These are phyloP conservation scores for Ceratina calcarata DNA, from an alignment of 1,140 invertebrate species.

Conservation along the genomic window DNA sequence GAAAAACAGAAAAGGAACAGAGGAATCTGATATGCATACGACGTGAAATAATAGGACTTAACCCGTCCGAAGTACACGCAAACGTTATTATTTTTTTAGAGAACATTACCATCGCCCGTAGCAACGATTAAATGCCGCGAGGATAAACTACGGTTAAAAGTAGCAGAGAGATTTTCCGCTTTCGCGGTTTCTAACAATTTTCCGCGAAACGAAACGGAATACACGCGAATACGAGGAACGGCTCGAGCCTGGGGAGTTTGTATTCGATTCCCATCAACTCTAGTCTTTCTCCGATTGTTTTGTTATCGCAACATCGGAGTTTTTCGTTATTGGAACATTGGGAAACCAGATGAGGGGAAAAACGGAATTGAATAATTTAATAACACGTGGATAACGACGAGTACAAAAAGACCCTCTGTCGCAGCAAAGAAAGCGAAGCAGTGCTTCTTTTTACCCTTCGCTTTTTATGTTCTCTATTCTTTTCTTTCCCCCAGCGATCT, in stretches of 20 bases:
- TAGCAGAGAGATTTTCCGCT: not conserved
- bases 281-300: not conserved
- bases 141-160: no score
- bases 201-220: no score
- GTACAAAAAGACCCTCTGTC: not conserved
- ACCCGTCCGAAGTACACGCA: not conserved
- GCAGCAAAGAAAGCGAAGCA: not conserved
- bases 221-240: not conserved
- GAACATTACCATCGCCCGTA: not conserved
- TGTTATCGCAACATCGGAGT: not conserved
- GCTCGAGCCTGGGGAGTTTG: not conserved
- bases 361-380: slow-evolving; percentile 33
- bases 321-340: slow-evolving; percentile 8
- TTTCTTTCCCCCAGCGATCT: not conserved
- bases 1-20: not conserved
- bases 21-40: not conserved
- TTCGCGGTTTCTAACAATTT: not conserved
- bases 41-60: not conserved
- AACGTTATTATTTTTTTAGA: not conserved
- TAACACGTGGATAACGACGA: slow-evolving; percentile 23
- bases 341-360: not conserved
- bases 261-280: slow-evolving; percentile 4
- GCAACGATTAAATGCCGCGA: no score
- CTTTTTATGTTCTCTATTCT: not conserved
- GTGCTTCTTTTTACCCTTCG: not conserved